A percentile compares a stretch with the other conserved stretches of the same genome.
Evolutionary conservation across 2,113 vertebrate species (phyloP).

Genomic region (Pterocles gutturalis): DNA sequence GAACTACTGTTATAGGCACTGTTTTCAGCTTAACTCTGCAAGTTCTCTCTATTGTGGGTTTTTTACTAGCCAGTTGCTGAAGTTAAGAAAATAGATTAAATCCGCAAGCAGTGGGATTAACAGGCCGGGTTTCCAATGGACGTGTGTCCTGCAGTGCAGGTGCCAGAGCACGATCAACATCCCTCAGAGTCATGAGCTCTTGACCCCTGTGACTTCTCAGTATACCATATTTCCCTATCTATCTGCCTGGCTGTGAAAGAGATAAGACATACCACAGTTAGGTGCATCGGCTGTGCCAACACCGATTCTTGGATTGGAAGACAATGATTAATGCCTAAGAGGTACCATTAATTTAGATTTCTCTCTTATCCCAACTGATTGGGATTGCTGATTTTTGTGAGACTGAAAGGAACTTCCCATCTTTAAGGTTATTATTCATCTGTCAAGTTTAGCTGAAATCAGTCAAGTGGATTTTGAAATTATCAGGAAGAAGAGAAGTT

Average conservation of each 20-base stretch:
- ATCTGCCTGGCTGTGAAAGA: not conserved
- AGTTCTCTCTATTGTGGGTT: not conserved
- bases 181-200: not conserved
- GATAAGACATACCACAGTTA: not conserved
- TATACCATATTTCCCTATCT: not conserved
- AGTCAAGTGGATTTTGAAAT: not conserved
- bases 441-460: not conserved
- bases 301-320: not conserved
- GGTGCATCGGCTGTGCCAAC: accelerated
- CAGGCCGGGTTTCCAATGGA: not conserved
- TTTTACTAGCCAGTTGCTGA: not conserved
- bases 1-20: not conserved
- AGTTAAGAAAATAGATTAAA: not conserved
- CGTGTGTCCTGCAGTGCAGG: not conserved
- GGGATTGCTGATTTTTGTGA: not conserved
- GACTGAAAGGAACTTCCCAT: not conserved
- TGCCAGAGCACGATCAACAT: not conserved
- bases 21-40: not conserved
- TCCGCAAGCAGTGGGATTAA: not conserved
- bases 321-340: not conserved
- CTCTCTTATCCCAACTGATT: not conserved
- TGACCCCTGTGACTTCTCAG: not conserved
- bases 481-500: not conserved
- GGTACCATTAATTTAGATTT: not conserved
- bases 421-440: not conserved